Evolutionary conservation across 2,113 vertebrate species (phyloP), one percentile per base, ranked within the genome.

Genomic region (Scatophagus argus): DNA sequence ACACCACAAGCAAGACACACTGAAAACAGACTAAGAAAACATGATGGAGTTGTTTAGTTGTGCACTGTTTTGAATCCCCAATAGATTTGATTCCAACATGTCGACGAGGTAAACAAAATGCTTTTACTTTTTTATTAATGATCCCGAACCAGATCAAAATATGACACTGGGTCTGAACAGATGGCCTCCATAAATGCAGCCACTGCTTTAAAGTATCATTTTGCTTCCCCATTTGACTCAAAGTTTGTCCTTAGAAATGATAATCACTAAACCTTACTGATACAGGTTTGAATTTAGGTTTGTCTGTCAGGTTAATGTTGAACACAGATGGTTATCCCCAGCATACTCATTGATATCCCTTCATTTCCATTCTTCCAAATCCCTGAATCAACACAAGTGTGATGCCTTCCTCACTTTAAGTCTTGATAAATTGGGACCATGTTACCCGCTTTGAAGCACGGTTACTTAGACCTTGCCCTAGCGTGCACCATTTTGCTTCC

Each of bases 401-500:
- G 49, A 65, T 4, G 49, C 34, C 60, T 34, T 55, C 29, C 4
- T 8, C 14, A 27, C 60, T 41, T 12, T 25, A 14, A 2, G 31
- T 47, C 23, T 10, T n/a, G 23, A 41, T 43, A 2, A 46, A 14
- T 11, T 36, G 16, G 73, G 71, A 52, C 25, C 59, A 62, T 9
- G 12, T 31, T 11, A 2, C 6, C 29, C 23, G 11, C 13, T 41
- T 31, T 31, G 2, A 34, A 49, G 13, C n/a, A n/a, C 46, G 5
- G 34, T 51, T 23, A 8, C 7, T 54, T 8, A 19, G 25, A 25
- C n/a, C 19, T 46, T 2, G n/a, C 46, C 41, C n/a, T 6, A 4
- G 31, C 32, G 16, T 2, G 51, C 39, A 27, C 46, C 55, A 27
- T 68, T 68, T 70, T 78, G 65, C 47, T 36, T 55, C 58, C 39